Evolutionary conservation across 35 echinoderm and acorn worm species (phyloP).

Genomic region (Anneissia japonica): DNA sequence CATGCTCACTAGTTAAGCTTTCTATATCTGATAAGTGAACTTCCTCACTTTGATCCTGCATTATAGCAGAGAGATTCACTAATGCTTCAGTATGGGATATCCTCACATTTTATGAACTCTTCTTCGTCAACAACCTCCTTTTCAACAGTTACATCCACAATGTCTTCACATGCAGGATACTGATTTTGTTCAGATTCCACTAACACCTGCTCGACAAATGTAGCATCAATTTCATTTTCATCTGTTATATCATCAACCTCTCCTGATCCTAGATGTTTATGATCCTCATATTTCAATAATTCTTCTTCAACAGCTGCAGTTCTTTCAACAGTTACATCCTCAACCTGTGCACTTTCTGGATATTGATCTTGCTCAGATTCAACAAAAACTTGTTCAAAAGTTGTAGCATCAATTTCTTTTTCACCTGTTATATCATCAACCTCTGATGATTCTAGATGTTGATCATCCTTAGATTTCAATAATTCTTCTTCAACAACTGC

Average conservation of each 20-base stretch:
- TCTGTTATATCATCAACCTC: not conserved
- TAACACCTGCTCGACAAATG: too few relatives aligned
- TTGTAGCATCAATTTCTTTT: not conserved
- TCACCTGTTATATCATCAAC: not conserved
- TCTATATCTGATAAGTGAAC: too few relatives aligned
- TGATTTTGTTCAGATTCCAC: not conserved
- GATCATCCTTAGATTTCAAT: not conserved
- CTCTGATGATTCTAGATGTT: not conserved
- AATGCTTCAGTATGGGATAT: not conserved
- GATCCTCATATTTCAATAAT: not conserved
- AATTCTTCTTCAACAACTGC: too few relatives aligned
- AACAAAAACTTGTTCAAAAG: not conserved
- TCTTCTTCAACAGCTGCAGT: too few relatives aligned
- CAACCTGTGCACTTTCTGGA: not conserved
- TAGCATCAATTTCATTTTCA: not conserved
- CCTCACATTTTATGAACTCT: too few relatives aligned
- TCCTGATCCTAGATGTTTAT: not conserved
- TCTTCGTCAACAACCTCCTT: too few relatives aligned
- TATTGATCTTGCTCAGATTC: slow-evolving; percentile 11
- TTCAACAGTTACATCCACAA: not conserved
- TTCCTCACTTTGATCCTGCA: not conserved
- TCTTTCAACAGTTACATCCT: too few relatives aligned
- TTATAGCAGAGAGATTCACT: not conserved
- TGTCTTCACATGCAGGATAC: not conserved
- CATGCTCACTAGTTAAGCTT: not conserved